phyloP scores from a whole-genome alignment of 2,888 invertebrate species.

The Apotomis capreana region DNA sequence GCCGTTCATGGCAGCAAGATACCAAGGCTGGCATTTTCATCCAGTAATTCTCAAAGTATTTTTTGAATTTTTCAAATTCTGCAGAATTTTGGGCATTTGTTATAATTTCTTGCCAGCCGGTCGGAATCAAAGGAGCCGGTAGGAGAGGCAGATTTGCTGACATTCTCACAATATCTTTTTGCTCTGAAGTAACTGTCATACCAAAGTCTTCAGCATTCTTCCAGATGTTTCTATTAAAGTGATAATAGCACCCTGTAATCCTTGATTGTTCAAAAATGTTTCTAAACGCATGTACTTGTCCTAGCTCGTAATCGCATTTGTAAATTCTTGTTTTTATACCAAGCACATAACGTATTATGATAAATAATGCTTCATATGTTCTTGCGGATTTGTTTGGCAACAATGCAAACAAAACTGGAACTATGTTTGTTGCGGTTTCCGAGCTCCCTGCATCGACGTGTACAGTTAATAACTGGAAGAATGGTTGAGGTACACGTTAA shows the following conservation, averaged over 20 bases:
- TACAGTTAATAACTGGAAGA: constrained; percentile 15
- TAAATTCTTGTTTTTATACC: constrained; percentile 20
- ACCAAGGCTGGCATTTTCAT: constrained; percentile 30
- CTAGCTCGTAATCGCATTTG: constrained; percentile 28
- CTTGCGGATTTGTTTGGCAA: constrained; percentile 25
- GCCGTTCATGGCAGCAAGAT: constrained; percentile 28
- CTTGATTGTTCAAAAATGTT: constrained; percentile 20
- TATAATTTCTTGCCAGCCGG: constrained; percentile 19
- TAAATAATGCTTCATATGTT: constrained; percentile 27
- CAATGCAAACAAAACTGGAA: constrained; percentile 26
- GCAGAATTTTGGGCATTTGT: constrained; percentile 19
- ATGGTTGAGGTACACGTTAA: constrained; percentile 23
- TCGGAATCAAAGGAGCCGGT: constrained; percentile 16
- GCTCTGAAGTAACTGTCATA: constrained; percentile 22
- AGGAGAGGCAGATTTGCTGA: constrained; percentile 10
- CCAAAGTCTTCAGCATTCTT: constrained; percentile 23
- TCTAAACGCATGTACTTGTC: constrained; percentile 16
- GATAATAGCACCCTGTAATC: constrained; percentile 30
- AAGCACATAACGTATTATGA: constrained; percentile 23
- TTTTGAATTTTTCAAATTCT: constrained; percentile 21
- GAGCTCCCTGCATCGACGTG: constrained; percentile 23
- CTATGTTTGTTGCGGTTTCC: constrained; percentile 17
- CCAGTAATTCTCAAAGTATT: constrained; percentile 21
- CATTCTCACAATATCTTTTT: constrained; percentile 18
- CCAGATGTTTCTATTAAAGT: constrained; percentile 31